Evolutionary conservation across 1,140 invertebrate species (phyloP).

Genomic region (Cecropterus lyciades): DNA sequence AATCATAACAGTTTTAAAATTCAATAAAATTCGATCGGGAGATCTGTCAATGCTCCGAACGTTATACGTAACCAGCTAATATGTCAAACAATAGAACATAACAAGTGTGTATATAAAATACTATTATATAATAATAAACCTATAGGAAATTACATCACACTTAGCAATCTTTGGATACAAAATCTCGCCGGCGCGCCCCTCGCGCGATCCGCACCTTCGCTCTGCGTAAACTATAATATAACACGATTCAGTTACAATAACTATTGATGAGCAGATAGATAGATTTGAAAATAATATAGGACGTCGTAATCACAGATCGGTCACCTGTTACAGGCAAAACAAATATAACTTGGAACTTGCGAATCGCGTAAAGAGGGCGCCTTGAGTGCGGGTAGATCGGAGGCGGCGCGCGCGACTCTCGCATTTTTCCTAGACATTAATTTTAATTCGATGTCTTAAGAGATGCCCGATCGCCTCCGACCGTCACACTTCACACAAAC

Average conservation of each 20-base stretch:
- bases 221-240: constrained; percentile 10
- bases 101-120: constrained; percentile 76
- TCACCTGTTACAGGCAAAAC: constrained; percentile 25
- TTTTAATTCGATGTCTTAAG: not conserved
- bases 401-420: not conserved
- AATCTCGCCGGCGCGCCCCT: constrained; percentile 51
- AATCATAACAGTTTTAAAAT: constrained; percentile 38
- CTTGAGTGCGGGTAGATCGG: constrained; percentile 13
- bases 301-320: constrained; percentile 34
- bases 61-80: constrained; percentile 52
- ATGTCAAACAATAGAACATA: constrained; percentile 74
- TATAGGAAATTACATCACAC: constrained; percentile 81
- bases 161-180: constrained; percentile 82
- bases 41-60: constrained; percentile 64
- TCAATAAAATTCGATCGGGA: constrained; percentile 62
- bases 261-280: constrained; percentile 24
- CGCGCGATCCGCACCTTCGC: constrained; percentile 16
- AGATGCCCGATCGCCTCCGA: constrained; percentile 9
- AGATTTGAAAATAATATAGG: constrained; percentile 28
- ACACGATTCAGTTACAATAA: constrained; percentile 16
- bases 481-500: constrained; percentile 41
- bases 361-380: constrained; percentile 8
- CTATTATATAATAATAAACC: constrained; percentile 77
- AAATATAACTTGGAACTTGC: constrained; percentile 12
- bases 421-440: not conserved